A percentile compares a stretch with the other conserved stretches of the same genome.
These are phyloP conservation scores for Erebia palarica DNA, from an alignment of 2,888 invertebrate species.

Conservation along the genomic window DNA sequence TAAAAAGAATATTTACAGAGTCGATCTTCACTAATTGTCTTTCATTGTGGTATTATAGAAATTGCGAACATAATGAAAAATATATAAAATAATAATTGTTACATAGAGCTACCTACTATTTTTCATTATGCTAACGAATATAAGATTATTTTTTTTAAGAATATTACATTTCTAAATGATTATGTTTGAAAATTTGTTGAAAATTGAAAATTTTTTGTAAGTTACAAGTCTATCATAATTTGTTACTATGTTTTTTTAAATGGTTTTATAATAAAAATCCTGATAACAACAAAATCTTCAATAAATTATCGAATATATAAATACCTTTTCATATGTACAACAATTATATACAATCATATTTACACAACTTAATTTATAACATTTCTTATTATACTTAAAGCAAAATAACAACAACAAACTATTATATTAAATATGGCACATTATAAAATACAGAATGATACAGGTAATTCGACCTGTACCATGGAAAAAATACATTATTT, in stretches of 20 bases:
- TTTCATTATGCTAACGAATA: not conserved
- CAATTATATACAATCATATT: not conserved
- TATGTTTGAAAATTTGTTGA: too few relatives aligned
- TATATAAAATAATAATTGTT: not conserved
- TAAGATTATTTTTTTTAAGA: not conserved
- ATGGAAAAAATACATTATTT: not conserved
- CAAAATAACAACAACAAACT: slow-evolving; percentile 1
- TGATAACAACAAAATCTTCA: not conserved
- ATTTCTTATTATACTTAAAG: too few relatives aligned
- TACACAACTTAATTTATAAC: slow-evolving; percentile 9
- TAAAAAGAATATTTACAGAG: slow-evolving; percentile 18
- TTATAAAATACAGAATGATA: not conserved
- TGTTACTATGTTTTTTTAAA: not conserved
- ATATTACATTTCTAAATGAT: too few relatives aligned
- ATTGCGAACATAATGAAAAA: not conserved
- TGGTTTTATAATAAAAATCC: not conserved
- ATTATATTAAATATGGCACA: not conserved
- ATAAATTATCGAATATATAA: not conserved
- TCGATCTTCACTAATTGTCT: slow-evolving; percentile 22
- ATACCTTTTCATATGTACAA: not conserved
- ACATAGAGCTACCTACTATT: not conserved
- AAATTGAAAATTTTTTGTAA: not conserved
- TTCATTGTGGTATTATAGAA: slow-evolving; percentile 11
- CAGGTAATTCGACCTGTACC: not conserved
- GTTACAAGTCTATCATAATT: not conserved